Base-by-base conservation (phyloP, 2,888 invertebrate genomes). In the Eupelmus urozonus region DNA sequence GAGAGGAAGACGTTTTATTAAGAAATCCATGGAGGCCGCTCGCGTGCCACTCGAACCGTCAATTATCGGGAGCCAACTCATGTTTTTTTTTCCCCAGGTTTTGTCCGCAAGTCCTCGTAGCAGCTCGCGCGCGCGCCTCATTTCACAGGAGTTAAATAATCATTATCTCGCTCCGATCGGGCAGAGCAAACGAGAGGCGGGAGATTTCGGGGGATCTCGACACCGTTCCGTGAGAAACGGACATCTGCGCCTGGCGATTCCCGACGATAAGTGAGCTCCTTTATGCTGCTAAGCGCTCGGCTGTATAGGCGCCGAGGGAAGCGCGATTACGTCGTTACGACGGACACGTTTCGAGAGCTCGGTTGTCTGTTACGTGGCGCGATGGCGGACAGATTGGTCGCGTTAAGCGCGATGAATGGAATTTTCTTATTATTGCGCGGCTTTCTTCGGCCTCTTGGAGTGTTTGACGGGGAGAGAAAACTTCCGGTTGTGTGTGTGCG, bases 191-290 rank as follows among this genome's bases (percentile, higher is more conserved):
- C 79, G 79, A 80, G 78, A 81, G 75, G 81, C n/a, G n/a, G n/a
- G 78, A 79, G 76, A 82, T 78, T 72, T 72, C 80, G 85, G 85
- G 67, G 75, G 72, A 81, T 85, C 84, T 85, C 77, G 81, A 82
- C 81, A 81, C 83, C 72, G 77, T 74, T 75, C 20, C 34, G 81
- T 84, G 85, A 82, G 86, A 87, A 86, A 82, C 66, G 79, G 79
- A 83, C 87, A 87, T 87, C 86, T 87, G 87, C 80, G n/a, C 81
- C 71, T 72, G 80, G 63, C 49, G 59, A 81, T 67, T 71, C 74
- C 74, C 79, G 69, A 53, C 75, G 85, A 85, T 85, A 83, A 82
- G 45, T 55, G 25, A 62, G 53, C 67, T 51, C 16, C 51, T 69
- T 42, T 23, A 25, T 0, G 34, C 9, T 62, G n/a, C 2, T 29